Conservation (phyloP, 2,797 vertebrate species). For the Poecilia gillii region DNA sequence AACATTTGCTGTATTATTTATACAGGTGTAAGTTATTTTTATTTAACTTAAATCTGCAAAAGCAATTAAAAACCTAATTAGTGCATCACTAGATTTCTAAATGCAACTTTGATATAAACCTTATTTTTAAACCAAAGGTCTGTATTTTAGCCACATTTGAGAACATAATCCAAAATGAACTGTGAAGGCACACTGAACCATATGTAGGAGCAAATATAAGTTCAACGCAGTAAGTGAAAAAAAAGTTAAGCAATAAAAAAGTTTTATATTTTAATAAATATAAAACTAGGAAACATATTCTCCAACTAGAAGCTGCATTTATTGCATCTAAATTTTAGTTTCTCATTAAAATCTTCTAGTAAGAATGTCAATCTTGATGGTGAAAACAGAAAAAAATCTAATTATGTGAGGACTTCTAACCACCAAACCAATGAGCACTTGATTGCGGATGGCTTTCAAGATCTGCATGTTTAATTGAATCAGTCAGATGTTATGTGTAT, state of each 20-base stretch:
- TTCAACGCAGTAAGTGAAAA: too few relatives aligned
- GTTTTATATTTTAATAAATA: neutral
- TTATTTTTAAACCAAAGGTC: neutral
- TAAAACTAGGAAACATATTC: neutral
- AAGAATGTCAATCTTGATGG: neutral
- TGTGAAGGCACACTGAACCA: neutral
- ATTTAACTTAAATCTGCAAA: neutral
- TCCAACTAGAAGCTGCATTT: neutral
- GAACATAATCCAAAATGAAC: neutral
- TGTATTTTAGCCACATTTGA: neutral
- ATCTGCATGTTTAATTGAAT: slow-evolving; percentile 1
- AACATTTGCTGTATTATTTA: too few relatives aligned
- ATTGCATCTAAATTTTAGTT: neutral
- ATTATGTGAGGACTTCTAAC: neutral
- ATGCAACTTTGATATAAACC: neutral
- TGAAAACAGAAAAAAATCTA: neutral
- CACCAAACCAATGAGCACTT: neutral
- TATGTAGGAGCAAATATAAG: neutral
- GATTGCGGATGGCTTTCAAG: neutral
- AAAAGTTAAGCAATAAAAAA: too few relatives aligned
- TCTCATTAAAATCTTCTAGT: neutral
- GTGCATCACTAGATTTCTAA: neutral
- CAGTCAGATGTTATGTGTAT: neutral
- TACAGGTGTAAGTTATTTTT: too few relatives aligned
- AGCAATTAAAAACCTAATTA: neutral